Base-by-base conservation (phyloP, 2,797 vertebrate species). In the Sebastes kiyomatsui region DNA sequence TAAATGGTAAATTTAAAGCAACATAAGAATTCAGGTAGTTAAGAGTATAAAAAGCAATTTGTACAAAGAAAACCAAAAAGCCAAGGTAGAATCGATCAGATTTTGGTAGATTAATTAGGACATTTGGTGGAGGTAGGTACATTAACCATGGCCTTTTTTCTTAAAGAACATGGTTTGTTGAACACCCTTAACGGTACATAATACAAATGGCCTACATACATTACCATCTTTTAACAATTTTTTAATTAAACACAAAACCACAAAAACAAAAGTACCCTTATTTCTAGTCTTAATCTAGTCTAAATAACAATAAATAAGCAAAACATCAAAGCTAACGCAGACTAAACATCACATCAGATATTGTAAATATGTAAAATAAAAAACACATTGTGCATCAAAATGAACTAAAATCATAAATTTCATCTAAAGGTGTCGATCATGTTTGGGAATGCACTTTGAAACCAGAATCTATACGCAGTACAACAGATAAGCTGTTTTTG, bases 81-180 rank as follows among this genome's bases (percentile, higher is more conserved):
- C 16, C 1, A 13, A 20, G 11, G 14, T 64, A 5, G 14, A 62
- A 16, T 68, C 73, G 67, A 49, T 32, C 61, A 58, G 33, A 62
- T 62, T 79, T 42, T 28, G 42, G 52, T 60, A 28, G 60, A 77
- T 77, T 60, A 61, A 77, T 77, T 30, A 7, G 7, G 33, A 59
- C 65, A 62, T 73, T 79, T 80, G 38, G 16, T 54, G 12, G 55
- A 56, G 25, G 7, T 11, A 65, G 66, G 28, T 80, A 72, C 58
- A 80, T 80, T 72, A 82, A 69, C 52, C n/a, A 35, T 22, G 2
- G 23, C 10, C 16, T 6, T 67, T 49, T 49, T 56, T 72, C 27
- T 35, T 68, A 42, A 74, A 77, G 20, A 74, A 25, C 49, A 35
- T 16, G 18, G 25, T 75, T 71, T 70, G 72, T 67, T 77, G 35